Percentiles rank a stretch among this genome's conserved stretches.
Conservation (phyloP, 1,140 invertebrate species). For the Penaeus japonicus region DNA sequence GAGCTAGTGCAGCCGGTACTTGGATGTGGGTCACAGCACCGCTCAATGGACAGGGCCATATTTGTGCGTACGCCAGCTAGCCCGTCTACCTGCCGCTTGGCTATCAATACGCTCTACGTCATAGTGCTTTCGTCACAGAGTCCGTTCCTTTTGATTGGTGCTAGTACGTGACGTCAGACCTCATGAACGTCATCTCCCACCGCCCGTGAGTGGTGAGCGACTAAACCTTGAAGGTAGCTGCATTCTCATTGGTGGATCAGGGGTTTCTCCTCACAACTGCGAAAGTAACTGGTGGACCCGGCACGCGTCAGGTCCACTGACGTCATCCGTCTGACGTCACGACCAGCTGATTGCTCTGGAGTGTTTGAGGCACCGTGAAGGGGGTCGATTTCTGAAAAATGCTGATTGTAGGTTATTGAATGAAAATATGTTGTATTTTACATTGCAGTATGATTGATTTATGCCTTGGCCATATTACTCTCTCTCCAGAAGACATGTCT, state of each 20-base stretch:
- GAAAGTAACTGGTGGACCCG: slow-evolving; percentile 35
- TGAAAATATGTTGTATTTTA: neutral
- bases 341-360: slow-evolving; percentile 41
- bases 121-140: slow-evolving; percentile 8
- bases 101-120: slow-evolving; percentile 26
- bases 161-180: slow-evolving; percentile 7
- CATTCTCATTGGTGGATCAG: slow-evolving; percentile 16
- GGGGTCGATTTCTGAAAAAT: neutral
- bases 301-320: slow-evolving; percentile 16
- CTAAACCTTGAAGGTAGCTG: too few relatives aligned
- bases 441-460: neutral
- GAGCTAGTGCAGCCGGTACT: neutral
- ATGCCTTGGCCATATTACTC: neutral
- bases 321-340: slow-evolving; percentile 46
- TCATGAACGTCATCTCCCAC: neutral
- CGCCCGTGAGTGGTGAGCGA: too few relatives aligned
- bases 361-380: slow-evolving; percentile 25
- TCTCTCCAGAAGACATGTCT: neutral
- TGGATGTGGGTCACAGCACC: slow-evolving; percentile 2
- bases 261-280: neutral
- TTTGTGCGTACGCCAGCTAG: slow-evolving; percentile 28
- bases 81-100: slow-evolving; percentile 4
- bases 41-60: slow-evolving; percentile 35
- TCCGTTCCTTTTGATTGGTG: neutral
- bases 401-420: neutral